Conservation (phyloP, 1,140 invertebrate genomes). For the Cardiocondyla obscurior region DNA sequence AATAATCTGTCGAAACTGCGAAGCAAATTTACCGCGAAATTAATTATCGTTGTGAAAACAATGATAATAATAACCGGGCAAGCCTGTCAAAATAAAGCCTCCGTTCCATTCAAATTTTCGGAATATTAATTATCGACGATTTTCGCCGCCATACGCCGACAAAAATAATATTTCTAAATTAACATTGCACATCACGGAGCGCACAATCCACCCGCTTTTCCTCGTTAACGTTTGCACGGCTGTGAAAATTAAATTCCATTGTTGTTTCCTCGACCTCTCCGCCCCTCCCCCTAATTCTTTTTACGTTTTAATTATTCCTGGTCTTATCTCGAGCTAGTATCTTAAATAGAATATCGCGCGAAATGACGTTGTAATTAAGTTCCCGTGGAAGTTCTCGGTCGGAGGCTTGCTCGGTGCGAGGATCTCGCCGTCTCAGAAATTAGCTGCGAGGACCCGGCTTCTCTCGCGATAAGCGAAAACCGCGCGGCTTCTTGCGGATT, state of each 20-base stretch:
- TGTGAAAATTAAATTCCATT: background rate
- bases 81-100: background rate
- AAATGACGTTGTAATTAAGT: background rate
- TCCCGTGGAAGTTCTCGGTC: background rate
- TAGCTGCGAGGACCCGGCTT: background rate
- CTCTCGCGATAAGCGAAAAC: background rate
- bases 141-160: background rate
- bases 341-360: background rate
- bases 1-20: background rate
- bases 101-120: background rate
- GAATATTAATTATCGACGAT: slow-evolving; percentile 4
- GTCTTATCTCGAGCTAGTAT: background rate
- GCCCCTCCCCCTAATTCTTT: no score
- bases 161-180: background rate
- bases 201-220: background rate
- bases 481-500: background rate
- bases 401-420: background rate
- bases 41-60: background rate
- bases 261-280: background rate
- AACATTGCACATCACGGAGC: background rate
- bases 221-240: background rate
- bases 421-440: no score
- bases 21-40: background rate
- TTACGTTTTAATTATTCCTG: background rate
- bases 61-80: background rate